Evolutionary conservation across 1,140 invertebrate genomes (phyloP), one percentile per base, ranked within the genome.

Genomic region (Drosophila nannoptera): DNA sequence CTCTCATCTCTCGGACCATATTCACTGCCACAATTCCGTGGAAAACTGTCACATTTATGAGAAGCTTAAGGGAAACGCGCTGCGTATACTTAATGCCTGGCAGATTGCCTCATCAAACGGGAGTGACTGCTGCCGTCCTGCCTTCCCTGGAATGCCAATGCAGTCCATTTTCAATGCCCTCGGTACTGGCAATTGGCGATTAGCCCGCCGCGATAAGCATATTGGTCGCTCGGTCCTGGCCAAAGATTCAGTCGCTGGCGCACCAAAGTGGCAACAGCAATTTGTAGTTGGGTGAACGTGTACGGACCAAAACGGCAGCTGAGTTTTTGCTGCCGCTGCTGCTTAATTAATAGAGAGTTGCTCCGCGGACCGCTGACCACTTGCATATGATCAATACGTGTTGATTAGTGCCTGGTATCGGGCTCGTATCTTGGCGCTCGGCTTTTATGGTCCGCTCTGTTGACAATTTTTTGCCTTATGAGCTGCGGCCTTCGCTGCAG

Each of bases 351-450:
- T 86, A 84, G 81, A 84, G 77, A 86, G 60, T 69, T 56, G 68
- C 36, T 64, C 60, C 64, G 63, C 54, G 52, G 67, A 74, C 73
- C 61, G 82, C 75, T 75, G 77, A 69, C 75, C 80, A 68, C 71
- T 84, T 84, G 80, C 80, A 84, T 86, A 84, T 80, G 80, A 84
- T 84, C 80, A 86, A 83, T 77, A 80, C 69, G 73, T 84, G 80
- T 86, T 84, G 77, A 80, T 84, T 84, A 78, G 69, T 76, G 60
- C 12, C 35, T 52, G 46, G 69, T 60, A 58, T 69, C 58, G 43
- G 12, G 56, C 66, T 81, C 64, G 78, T 69, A 70, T 78, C 80
- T 73, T 56, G 73, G 75, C 69, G 75, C 69, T 70, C 63, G 67
- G 64, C 71, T 56, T 72, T 72, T 72, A 72, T 72, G 69, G 77